Base-by-base conservation (phyloP, 2,797 vertebrate species). In the Masticophis lateralis region DNA sequence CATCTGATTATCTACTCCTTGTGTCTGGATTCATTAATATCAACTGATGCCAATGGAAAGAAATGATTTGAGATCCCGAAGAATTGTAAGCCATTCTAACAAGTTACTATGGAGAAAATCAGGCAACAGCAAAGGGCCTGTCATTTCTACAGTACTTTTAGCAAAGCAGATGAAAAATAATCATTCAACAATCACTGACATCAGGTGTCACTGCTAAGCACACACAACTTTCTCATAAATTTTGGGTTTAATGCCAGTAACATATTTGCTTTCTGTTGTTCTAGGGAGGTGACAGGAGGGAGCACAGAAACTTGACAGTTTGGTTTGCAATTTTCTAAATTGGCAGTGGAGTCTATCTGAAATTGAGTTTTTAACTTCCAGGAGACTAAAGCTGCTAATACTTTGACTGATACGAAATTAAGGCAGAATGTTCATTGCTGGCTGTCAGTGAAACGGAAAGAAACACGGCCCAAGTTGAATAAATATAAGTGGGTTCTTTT, bases 401-500 rank as follows among this genome's bases (percentile, higher is more conserved):
- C 59, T 55, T 91, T 87, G 27, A 55, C 88, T 83, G 22, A 59
- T 25, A 87, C 8, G 55, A 74, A 93, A 69, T 86, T 93, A 93
- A 87, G 32, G 43, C 32, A 87, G 60, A 79, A 89, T 86, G 32
- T 89, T 90, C 56, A 87, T 37, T 61, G 60, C 18, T 86, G 74
- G 28, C 89, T 89, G 74, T 87, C 83, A 87, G 25, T 93, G n/a
- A 60, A 87, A 89, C 32, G 13, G 60, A 63, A 93, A 93, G 69
- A 79, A 90, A 94, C 87, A 87, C 9, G n/a, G 28, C 32, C 32
- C 60, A 53, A 37, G 89, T 59, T 89, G 91, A 91, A 93, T 93
- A 92, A 91, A 87, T 91, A 90, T 13, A 59, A 90, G 56, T 12
- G 18, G 32, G 7, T 18, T 69, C 57, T 18, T 32, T 89, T 89